Evolutionary conservation across 2,888 invertebrate genomes (phyloP), one percentile per base, ranked within the genome.

Genomic region (Ectropis crepuscularia): DNA sequence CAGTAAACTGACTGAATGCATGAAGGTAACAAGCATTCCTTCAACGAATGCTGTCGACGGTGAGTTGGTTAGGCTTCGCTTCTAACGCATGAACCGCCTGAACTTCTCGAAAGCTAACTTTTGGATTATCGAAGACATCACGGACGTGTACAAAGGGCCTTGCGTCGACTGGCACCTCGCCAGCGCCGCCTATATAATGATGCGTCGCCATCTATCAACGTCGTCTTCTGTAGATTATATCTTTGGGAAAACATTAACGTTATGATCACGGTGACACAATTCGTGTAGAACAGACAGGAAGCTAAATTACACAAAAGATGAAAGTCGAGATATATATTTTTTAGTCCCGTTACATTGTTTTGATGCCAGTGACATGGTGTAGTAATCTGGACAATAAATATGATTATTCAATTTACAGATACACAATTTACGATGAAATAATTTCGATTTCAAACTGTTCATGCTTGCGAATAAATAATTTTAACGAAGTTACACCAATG

Each of bases 1-100:
- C 90, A 90, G 88, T 83, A 85, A 79, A 80, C 83, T 85, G 87
- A 86, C 85, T 81, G 81, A 72, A 73, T 83, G 92, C 92, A 92
- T 92, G 91, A 87, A 85, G 89, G 88, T 87, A 85, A 82, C 79
- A 90, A 91, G 86, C 92, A 91, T 92, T 92, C 91, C 89, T 77
- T 82, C 80, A 79, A 89, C 92, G 92, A 92, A 87, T 91, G 92
- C 85, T 80, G 76, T 70, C 64, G 69, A 85, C 80, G 92, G 92
- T 92, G 87, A 92, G 92, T 92, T 81, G 74, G 75, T 74, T 74
- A 78, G 77, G 87, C 89, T 88, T 86, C 71, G 90, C 90, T 86
- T 72, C 73, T 71, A 75, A 75, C 80, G 74, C 68, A 72, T 74
- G 69, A 42, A 16, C 46, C 48, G 72, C 69, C 66, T 64, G 62